These are phyloP conservation scores for Myotis daubentonii DNA, from an alignment of 2,797 vertebrate species.

Conservation along the genomic window DNA sequence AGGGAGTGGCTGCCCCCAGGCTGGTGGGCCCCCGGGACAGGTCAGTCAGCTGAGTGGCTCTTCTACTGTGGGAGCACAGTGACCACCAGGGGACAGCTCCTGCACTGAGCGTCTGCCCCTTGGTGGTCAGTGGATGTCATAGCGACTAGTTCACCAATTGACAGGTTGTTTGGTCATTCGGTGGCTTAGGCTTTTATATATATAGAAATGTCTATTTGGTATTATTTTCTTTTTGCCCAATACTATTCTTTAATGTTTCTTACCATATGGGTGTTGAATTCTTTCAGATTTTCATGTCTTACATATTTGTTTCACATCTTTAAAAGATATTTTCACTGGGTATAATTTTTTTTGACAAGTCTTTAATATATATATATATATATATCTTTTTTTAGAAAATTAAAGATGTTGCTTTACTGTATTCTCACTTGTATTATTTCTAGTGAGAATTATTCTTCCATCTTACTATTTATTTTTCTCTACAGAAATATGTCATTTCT, in stretches of 20 bases:
- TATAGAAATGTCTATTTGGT: background rate
- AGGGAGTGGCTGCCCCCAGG: too few relatives aligned
- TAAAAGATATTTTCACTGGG: background rate
- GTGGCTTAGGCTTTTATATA: too few relatives aligned
- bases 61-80: too few relatives aligned
- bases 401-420: background rate
- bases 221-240: background rate
- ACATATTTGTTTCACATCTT: background rate
- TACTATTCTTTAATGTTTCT: background rate
- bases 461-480: background rate
- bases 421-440: background rate
- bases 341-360: background rate
- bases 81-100: too few relatives aligned
- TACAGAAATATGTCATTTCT: background rate
- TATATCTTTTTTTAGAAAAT: background rate
- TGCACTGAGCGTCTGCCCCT: too few relatives aligned
- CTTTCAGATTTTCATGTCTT: background rate
- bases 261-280: background rate
- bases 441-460: background rate
- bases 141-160: rapidly evolving
- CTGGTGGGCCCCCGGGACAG: too few relatives aligned
- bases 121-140: too few relatives aligned
- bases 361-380: background rate
- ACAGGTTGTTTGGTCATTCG: too few relatives aligned
- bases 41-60: too few relatives aligned